Evolutionary conservation across 2,113 vertebrate genomes (phyloP).

Genomic region (Alces alces): DNA sequence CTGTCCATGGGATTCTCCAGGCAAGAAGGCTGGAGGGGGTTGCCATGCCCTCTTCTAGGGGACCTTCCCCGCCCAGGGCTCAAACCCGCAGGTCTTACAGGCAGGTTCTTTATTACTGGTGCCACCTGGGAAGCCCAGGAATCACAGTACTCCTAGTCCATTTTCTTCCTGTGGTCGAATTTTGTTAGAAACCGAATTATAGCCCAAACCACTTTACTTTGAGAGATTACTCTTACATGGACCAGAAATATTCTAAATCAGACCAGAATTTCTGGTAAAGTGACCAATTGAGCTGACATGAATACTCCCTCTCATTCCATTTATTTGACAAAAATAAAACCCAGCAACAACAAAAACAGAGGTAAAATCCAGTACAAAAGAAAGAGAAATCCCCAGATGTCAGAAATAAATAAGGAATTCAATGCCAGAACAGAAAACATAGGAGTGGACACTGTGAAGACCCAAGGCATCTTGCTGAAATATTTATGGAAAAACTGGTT

Average conservation of each 20-base stretch:
- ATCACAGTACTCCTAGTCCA: neutral
- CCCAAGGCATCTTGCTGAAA: neutral
- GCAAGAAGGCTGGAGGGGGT: neutral
- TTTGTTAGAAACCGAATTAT: slow-evolving; percentile 10
- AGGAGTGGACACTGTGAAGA: neutral
- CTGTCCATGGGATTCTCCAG: neutral
- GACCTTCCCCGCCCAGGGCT: neutral
- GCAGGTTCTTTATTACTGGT: neutral
- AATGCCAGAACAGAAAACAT: neutral
- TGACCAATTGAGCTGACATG: neutral
- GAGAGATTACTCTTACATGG: neutral
- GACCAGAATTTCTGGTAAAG: neutral
- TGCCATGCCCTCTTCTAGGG: neutral
- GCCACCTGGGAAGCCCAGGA: neutral
- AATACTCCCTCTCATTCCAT: neutral
- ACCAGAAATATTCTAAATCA: neutral
- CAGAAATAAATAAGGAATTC: neutral
- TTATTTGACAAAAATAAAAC: neutral
- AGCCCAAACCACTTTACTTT: neutral
- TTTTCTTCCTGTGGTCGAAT: neutral
- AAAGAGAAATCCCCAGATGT: neutral
- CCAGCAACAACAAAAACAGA: neutral
- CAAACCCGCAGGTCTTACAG: neutral
- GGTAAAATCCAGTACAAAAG: neutral
- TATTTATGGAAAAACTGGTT: neutral